Conservation (phyloP, 1,140 invertebrate species). For the Asbolus verrucosus region DNA sequence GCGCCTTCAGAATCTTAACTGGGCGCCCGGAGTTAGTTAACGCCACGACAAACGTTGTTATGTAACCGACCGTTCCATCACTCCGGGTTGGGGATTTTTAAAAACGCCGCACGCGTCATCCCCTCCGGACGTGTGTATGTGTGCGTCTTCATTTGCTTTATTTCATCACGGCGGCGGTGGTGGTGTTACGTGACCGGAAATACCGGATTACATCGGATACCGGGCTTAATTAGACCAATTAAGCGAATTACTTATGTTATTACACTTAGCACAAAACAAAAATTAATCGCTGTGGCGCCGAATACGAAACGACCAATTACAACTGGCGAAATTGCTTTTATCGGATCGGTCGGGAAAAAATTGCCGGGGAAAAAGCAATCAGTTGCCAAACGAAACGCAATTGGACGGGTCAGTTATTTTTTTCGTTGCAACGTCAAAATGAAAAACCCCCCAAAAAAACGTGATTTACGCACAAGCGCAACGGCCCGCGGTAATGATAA, state of each 20-base stretch:
- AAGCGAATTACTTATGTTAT: slow-evolving; percentile 38
- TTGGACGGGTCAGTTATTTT: slow-evolving; percentile 38
- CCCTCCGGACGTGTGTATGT: slow-evolving; percentile 8
- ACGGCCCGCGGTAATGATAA: slow-evolving; percentile 27
- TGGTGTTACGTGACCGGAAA: slow-evolving; percentile 42
- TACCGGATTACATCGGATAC: slow-evolving; percentile 24
- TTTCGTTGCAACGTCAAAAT: slow-evolving; percentile 36
- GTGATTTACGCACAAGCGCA: slow-evolving; percentile 21
- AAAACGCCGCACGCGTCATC: slow-evolving; percentile 20
- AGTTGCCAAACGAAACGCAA: slow-evolving; percentile 35
- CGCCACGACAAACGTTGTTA: slow-evolving; percentile 1
- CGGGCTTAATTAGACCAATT: slow-evolving; percentile 33
- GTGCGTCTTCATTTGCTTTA: slow-evolving; percentile 24
- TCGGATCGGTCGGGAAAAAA: slow-evolving; percentile 22
- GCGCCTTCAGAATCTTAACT: slow-evolving; percentile 16
- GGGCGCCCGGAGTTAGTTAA: slow-evolving; percentile 21
- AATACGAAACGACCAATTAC: slow-evolving; percentile 32
- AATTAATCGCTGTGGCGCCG: slow-evolving; percentile 21
- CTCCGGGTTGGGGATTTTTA: too few relatives aligned
- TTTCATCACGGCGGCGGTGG: slow-evolving; percentile 20
- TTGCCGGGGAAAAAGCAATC: slow-evolving; percentile 22
- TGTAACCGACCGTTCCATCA: too few relatives aligned
- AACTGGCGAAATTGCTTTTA: slow-evolving; percentile 24
- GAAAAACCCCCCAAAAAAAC: slow-evolving; percentile 22
- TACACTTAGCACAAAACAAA: slow-evolving; percentile 35